Evolutionary conservation across 2,888 invertebrate genomes (phyloP), one percentile per base, ranked within the genome.

Genomic region (Eupithecia insigniata): DNA sequence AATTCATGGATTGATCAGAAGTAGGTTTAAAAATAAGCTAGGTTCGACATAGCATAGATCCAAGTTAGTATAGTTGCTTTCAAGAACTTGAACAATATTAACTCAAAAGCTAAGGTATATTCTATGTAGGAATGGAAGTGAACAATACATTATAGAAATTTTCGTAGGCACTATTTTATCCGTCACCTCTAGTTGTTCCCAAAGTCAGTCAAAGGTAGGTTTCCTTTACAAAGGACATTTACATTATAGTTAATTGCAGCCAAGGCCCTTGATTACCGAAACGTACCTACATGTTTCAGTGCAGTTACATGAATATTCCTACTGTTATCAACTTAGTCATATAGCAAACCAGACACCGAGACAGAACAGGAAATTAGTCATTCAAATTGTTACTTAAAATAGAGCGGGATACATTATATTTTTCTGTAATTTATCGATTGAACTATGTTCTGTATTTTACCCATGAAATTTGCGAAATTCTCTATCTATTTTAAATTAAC

Each of bases 311-410:
- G 12, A 34, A 22, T 26, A 64, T 39, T 64, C 36, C 36, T 32
- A 26, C 7, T 26, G 36, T 64, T 28, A 60, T 39, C 39, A 28
- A 34, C 58, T 67, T 58, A 64, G 64, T 66, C 70, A 69, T 55
- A 34, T 61, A 66, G 30, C 62, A 26, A n/a, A 43, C 70, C 64
- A 68, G 67, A 60, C 67, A 34, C 16, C 61, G 32, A 32, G 34
- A 32, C 34, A 32, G 28, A 36, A 61, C 67, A 43, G 70, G 73
- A 70, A 46, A 70, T 73, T 70, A 64, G 28, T 73, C 73, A 73
- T 67, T 69, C 7, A 12, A 62, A n/a, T 34, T n/a, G 34, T 16
- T 18, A 60, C 60, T 30, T 60, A 30, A 18, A 30, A 60, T 60
- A 60, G 30, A 18, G 30, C 18, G 18, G 8, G 60, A 30, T 30